Base-by-base conservation (phyloP, 2,797 vertebrate species). In the Babyrousa celebensis region DNA sequence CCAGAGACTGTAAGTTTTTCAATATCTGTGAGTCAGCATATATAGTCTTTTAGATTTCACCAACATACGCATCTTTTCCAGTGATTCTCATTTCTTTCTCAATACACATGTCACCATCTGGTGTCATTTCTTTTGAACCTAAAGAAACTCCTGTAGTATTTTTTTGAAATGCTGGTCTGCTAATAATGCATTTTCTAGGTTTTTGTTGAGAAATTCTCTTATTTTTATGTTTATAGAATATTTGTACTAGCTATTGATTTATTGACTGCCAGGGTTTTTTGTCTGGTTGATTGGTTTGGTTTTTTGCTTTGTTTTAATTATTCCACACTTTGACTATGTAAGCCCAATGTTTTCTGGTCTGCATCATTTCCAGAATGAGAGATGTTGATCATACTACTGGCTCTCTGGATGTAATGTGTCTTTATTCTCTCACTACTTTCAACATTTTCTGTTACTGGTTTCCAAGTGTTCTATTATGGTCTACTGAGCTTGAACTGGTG, bases 111-210 rank as follows among this genome's bases (percentile, higher is more conserved):
- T 40, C 54, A 78, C 20, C 20, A 36, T 70, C n/a, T 84, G 72
- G 62, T 63, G 63, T 40, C 54, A 89, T 77, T 94, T 90, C 16
- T 14, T 18, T 77, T 78, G 83, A 60, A 43, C 8, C 25, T 84
- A 52, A 85, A 72, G 25, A 56, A 43, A 32, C 70, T 90, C 21
- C 79, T 54, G 62, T 85, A 52, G 7, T 85, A 77, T 90, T 90
- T 90, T 90, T 20, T 67, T 65, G 27, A 40, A n/a, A 29, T 54
- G 11, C 11, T 32, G 70, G 25, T 94, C 25, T 85, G 20, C 6
- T 62, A 62, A 29, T n/a, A 62, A 70, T 16, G 18, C 2, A 29
- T 85, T 78, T 70, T 71, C 11, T 78, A 94, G 56, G 9, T 36
- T 94, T 87, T 83, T 67, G 27, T 20, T 23, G 11, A 78, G 18